These are phyloP conservation scores for Percopsis omiscomaycus DNA, from an alignment of 2,797 vertebrate species.

Conservation along the genomic window DNA sequence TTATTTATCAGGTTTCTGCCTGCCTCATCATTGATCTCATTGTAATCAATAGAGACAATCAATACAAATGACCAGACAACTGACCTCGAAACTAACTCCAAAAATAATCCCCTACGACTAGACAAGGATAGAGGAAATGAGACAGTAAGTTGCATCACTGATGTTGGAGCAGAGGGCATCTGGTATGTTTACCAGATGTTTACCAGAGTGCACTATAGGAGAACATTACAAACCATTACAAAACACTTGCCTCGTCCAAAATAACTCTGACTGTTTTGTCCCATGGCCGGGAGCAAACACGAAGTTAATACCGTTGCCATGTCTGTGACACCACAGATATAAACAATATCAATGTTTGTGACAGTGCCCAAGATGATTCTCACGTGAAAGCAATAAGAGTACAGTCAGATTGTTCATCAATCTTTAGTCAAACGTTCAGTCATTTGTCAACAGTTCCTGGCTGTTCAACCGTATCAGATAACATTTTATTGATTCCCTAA, in stretches of 20 bases:
- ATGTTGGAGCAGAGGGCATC: conserved; percentile 15
- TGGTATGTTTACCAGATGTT: too few species aligned
- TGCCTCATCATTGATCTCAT: conserved; percentile 43
- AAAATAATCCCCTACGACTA: not conserved
- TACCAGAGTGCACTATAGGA: too few species aligned
- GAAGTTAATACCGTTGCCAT: too few species aligned
- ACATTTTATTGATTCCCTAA: too few species aligned
- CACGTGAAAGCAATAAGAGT: too few species aligned
- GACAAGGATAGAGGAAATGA: conserved; percentile 49
- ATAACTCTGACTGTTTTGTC: too few species aligned
- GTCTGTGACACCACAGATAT: not conserved
- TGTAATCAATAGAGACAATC: conserved; percentile 22
- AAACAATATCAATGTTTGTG: too few species aligned
- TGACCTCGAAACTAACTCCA: conserved; percentile 56
- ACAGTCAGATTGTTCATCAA: too few species aligned
- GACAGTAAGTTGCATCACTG: conserved; percentile 37
- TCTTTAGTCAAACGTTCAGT: not conserved
- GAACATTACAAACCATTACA: too few species aligned
- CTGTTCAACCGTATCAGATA: not conserved
- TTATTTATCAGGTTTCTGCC: conserved; percentile 17
- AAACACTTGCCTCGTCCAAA: too few species aligned
- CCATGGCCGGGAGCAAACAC: too few species aligned
- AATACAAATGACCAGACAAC: conserved; percentile 37
- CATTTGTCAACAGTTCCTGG: conserved; percentile 1
- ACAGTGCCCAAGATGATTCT: too few species aligned